phyloP scores from a whole-genome alignment of 2,888 invertebrate species.

The Mylabris sibirica region DNA sequence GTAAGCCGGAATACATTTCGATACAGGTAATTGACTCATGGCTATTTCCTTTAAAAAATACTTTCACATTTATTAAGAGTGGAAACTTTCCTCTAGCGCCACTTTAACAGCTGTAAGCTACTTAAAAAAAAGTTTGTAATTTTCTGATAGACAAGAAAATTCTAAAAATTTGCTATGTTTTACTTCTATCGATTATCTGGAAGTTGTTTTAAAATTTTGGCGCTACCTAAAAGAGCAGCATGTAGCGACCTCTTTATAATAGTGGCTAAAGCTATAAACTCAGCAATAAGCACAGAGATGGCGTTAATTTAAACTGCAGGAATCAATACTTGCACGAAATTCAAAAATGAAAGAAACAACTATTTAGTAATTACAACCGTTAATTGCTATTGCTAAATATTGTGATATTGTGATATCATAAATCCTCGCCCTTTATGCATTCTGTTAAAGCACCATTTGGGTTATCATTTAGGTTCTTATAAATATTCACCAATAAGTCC shows the following conservation, averaged over 20 bases:
- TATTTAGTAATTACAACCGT: background rate
- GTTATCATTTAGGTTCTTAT: no score
- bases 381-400: background rate
- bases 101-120: background rate
- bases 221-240: background rate
- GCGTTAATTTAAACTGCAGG: background rate
- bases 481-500: conserved; percentile 12
- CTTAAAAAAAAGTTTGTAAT: background rate
- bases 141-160: background rate
- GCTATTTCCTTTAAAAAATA: conserved; percentile 19
- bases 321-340: background rate
- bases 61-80: conserved; percentile 22
- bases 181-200: background rate
- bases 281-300: background rate
- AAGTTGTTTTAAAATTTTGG: background rate
- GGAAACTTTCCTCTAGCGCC: conserved; percentile 4
- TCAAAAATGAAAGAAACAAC: background rate
- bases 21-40: conserved; percentile 11
- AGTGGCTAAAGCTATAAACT: background rate
- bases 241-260: background rate
- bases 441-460: no score
- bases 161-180: background rate
- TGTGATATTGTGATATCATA: no score
- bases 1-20: conserved; percentile 41
- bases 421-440: no score